Evolutionary conservation across 1,140 invertebrate species (phyloP).

Genomic region (Centruroides vittatus): DNA sequence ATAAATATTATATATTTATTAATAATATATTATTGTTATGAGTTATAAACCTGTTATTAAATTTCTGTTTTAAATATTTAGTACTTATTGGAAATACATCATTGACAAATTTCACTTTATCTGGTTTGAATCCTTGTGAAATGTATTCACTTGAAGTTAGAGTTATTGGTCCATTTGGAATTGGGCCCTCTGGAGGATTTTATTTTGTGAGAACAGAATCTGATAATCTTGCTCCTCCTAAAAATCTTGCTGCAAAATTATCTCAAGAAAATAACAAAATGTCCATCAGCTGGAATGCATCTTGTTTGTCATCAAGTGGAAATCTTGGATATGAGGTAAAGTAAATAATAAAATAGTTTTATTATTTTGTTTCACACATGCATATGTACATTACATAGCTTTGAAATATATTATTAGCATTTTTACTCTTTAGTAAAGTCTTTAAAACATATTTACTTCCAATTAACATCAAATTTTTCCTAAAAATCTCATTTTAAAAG

Average conservation of each 20-base stretch:
- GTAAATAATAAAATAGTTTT: too few relatives aligned
- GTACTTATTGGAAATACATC: conserved; percentile 29
- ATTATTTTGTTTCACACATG: too few relatives aligned
- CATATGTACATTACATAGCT: too few relatives aligned
- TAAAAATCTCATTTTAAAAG: too few relatives aligned
- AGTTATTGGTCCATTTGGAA: conserved; percentile 42
- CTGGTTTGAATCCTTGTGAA: conserved; percentile 51
- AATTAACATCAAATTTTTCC: too few relatives aligned
- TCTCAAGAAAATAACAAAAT: neutral
- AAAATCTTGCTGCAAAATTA: conserved; percentile 7
- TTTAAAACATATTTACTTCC: too few relatives aligned
- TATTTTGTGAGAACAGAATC: conserved; percentile 43
- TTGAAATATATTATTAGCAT: too few relatives aligned
- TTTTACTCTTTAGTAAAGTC: too few relatives aligned
- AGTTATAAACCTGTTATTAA: too few relatives aligned
- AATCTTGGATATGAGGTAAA: conserved; percentile 15
- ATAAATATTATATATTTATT: too few relatives aligned
- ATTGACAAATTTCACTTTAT: conserved; percentile 39
- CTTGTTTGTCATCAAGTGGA: conserved; percentile 6
- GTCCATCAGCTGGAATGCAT: conserved; percentile 14
- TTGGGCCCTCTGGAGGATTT: conserved; percentile 44
- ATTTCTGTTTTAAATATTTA: neutral
- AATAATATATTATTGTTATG: too few relatives aligned
- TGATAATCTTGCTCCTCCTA: conserved; percentile 27
- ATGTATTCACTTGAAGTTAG: conserved; percentile 56